phyloP scores from a whole-genome alignment of 1,140 invertebrate genomes.

The Meteorus sp. region DNA sequence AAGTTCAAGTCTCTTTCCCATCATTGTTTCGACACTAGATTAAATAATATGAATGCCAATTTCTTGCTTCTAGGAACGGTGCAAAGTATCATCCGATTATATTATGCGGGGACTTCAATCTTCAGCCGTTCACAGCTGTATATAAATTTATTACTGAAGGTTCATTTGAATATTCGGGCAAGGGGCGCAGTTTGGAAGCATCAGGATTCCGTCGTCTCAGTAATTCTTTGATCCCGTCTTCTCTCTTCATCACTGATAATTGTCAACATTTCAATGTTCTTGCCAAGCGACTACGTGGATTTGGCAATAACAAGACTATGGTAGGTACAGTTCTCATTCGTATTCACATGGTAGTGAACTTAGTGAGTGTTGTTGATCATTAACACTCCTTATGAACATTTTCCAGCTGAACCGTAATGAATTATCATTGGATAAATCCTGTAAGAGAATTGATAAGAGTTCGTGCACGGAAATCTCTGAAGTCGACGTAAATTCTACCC shows the following conservation, averaged over 20 bases:
- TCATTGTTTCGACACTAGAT: background rate
- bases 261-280: constrained; percentile 67
- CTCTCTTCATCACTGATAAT: constrained; percentile 65
- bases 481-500: constrained; percentile 28
- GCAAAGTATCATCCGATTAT: constrained; percentile 73
- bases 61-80: constrained; percentile 34
- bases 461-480: constrained; percentile 1
- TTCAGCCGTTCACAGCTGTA: constrained; percentile 70
- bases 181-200: constrained; percentile 45
- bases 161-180: constrained; percentile 62
- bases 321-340: constrained; percentile 32
- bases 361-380: too few species aligned
- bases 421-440: constrained; percentile 13
- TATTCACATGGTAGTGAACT: background rate
- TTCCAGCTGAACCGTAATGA: constrained; percentile 29
- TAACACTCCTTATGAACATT: background rate
- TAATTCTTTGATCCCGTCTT: constrained; percentile 59
- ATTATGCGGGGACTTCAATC: constrained; percentile 90
- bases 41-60: background rate
- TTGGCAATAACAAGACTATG: constrained; percentile 38
- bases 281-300: constrained; percentile 44
- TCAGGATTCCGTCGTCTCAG: constrained; percentile 32
- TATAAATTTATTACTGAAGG: constrained; percentile 75
- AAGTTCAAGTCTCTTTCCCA: constrained; percentile 5
- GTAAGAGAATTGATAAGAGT: constrained; percentile 3